Base-by-base conservation (phyloP, 2,888 invertebrate genomes). In the Euspilapteryx auroguttella region DNA sequence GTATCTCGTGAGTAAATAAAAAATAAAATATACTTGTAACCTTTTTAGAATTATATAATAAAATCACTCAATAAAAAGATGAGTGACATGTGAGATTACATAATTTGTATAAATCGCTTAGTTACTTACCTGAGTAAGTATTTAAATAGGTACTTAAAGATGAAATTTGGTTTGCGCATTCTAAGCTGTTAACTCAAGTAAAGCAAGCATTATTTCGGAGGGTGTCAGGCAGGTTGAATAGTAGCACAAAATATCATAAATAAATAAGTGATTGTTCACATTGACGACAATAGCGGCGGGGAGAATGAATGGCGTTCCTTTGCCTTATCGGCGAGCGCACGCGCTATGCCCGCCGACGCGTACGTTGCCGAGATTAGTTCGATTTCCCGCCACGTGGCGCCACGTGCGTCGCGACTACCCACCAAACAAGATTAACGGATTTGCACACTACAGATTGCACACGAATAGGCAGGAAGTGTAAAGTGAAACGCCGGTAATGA, bases 391-490 rank as follows among this genome's bases (percentile, higher is more conserved):
- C 71, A 69, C 73, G 73, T 64, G 73, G 61, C 71, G 71, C 63
- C 71, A 65, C 73, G 75, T 71, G 73, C 13, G 56, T 42, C 39
- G 35, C 39, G 45, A 49, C 55, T 61, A 59, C 65, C 66, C 30
- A 54, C 65, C 53, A 65, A 71, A 73, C 65, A 56, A 75, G 73
- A 75, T 75, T 75, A 75, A 62, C 69, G 69, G 75, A 75, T 75
- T 73, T 73, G 65, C 66, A 63, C 69, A 71, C 73, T 73, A 71
- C 75, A 71, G 69, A 75, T 73, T 75, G 73, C 68, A 73, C 73
- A 69, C 64, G 64, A 73, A 69, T 69, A 52, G 49, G 52, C 69
- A 66, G 73, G 73, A 75, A 71, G 73, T 73, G 73, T 68, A 69
- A 73, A 75, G 69, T 75, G 73, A 73, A 73, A 71, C 69, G 57